Base-by-base conservation (phyloP, 2,888 invertebrate species). In the Dorcus parallelipipedus region DNA sequence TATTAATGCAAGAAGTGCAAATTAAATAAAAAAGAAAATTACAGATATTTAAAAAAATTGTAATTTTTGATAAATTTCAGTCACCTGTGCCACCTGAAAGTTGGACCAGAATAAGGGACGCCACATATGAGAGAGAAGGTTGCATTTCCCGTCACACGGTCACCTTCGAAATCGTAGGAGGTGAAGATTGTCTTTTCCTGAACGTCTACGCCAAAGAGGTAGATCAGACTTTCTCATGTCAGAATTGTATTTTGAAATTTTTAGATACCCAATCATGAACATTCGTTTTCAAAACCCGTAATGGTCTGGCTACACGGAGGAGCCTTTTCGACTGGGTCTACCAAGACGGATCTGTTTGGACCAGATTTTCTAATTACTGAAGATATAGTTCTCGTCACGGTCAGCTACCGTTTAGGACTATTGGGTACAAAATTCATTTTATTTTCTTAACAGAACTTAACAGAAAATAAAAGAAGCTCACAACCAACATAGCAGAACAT, bases 271-370 rank as follows among this genome's bases (percentile, higher is more conserved):
- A n/a, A 33, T 7, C 14, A 17, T 9, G 23, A 45, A n/a, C 20
- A n/a, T 45, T 9, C 17, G 10, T 5, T 42, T 7, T 33, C 43
- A 43, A 59, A 55, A 42, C 76, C 78, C 10, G 79, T 79, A 1
- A 79, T 79, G 78, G 73, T 79, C 3, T 79, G 75, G 73, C 75
- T 80, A 40, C 77, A 78, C 59, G 80, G 79, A 7, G 79, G 80
- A 9, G 78, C 72, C 6, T 79, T 77, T 58, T 67, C 70, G 4
- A 66, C 66, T 33, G 78, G 78, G 3, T 75, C 73, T 3, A 75
- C 74, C 49, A 73, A 69, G 61, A 64, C 63, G 8, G 72, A 74
- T 49, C 60, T 71, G 26, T 73, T 70, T 59, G 77, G 77, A 7
- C 77, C 78, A 23, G 71, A 76, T 40, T 76, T 73, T 63, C 67